Percentiles rank a stretch among this genome's conserved stretches.
Evolutionary conservation across 1,140 invertebrate species (phyloP).

Genomic region (Aphelenchoides besseyi): DNA sequence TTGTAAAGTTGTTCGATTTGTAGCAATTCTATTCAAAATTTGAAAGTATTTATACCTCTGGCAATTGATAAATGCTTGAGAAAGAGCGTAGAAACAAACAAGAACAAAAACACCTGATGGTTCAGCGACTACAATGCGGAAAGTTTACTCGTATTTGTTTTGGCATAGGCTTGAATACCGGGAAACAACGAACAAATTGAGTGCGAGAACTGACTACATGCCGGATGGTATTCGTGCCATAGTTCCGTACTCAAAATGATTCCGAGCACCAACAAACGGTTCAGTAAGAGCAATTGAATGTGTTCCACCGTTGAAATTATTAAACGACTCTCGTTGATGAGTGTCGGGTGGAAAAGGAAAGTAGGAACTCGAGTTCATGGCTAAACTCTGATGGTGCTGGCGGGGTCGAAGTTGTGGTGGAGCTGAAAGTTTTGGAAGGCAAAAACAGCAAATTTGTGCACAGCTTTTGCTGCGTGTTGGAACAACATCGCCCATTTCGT

Average conservation of each 20-base stretch:
- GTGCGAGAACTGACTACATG: neutral
- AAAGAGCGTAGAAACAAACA: neutral
- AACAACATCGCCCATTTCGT: neutral
- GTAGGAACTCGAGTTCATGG: neutral
- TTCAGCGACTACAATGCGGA: neutral
- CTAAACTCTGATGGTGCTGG: neutral
- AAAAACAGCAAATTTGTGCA: neutral
- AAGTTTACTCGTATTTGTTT: too few species aligned
- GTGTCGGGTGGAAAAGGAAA: neutral
- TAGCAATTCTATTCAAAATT: too few species aligned
- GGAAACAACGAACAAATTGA: neutral
- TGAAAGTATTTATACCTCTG: neutral
- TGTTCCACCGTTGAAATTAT: neutral
- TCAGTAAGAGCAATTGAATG: neutral
- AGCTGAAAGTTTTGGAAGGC: conserved; percentile 3
- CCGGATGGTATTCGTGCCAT: neutral
- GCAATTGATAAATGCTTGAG: neutral
- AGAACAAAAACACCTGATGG: conserved; percentile 1
- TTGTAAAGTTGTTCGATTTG: too few species aligned
- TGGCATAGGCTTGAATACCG: too few species aligned
- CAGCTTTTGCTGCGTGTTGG: neutral
- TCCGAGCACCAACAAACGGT: neutral
- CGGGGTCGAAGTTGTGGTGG: neutral
- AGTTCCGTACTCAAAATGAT: neutral
- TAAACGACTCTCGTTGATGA: neutral